phyloP scores from a whole-genome alignment of 2,888 invertebrate species.

The Drosophila longiperda region DNA sequence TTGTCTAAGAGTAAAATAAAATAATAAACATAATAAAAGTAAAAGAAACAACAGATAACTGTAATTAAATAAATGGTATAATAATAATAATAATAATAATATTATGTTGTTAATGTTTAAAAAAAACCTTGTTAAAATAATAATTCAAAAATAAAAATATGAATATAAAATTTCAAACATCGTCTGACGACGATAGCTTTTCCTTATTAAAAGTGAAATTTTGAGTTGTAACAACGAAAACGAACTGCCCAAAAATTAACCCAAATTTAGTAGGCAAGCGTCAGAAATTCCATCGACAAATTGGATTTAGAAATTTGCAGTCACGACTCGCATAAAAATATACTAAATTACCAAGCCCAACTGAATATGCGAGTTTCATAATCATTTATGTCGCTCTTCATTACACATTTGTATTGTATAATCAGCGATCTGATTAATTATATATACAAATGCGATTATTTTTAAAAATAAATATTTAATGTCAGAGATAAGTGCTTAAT shows the following conservation, averaged over 20 bases:
- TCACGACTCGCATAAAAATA: slow-evolving; percentile 66
- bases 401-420: slow-evolving; percentile 40
- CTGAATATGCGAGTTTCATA: slow-evolving; percentile 57
- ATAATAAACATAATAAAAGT: slow-evolving; percentile 54
- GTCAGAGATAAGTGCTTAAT: background rate
- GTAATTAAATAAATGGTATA: slow-evolving; percentile 69
- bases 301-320: slow-evolving; percentile 72
- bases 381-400: slow-evolving; percentile 35
- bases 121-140: slow-evolving; percentile 85
- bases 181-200: slow-evolving; percentile 19
- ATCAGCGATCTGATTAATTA: slow-evolving; percentile 11
- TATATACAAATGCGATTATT: background rate
- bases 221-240: slow-evolving; percentile 44
- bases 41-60: slow-evolving; percentile 67
- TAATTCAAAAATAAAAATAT: slow-evolving; percentile 83
- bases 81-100: slow-evolving; percentile 74
- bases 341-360: slow-evolving; percentile 52
- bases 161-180: slow-evolving; percentile 68
- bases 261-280: slow-evolving; percentile 41
- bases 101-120: slow-evolving; percentile 85
- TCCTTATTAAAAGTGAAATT: slow-evolving; percentile 71
- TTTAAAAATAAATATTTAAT: background rate
- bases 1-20: slow-evolving; percentile 64
- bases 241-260: slow-evolving; percentile 52
- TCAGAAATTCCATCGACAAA: slow-evolving; percentile 73